These are phyloP conservation scores for Holothuria glaberrima DNA, from an alignment of 35 echinoderm and acorn worm genomes.

Conservation along the genomic window DNA sequence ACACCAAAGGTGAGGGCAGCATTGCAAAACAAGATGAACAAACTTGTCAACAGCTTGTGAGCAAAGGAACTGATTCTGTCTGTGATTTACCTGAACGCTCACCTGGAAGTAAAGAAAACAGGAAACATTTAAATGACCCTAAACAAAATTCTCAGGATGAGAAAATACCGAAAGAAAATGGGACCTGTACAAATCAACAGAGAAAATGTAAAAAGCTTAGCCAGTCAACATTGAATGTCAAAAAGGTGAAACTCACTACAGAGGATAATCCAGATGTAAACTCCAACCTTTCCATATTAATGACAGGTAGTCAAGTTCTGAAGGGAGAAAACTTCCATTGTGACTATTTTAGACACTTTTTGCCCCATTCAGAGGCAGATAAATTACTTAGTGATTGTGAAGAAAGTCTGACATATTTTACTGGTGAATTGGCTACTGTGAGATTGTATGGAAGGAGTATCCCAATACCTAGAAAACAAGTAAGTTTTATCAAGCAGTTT, in stretches of 20 bases:
- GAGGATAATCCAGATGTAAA: background rate
- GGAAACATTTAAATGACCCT: too few relatives aligned
- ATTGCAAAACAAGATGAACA: too few relatives aligned
- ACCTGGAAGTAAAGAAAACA: too few relatives aligned
- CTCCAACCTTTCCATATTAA: background rate
- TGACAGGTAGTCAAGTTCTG: background rate
- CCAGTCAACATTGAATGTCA: background rate
- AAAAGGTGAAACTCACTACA: background rate
- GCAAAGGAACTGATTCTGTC: too few relatives aligned
- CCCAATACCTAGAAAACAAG: conserved; percentile 90
- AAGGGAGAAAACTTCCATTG: conserved; percentile 74
- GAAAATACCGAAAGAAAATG: background rate
- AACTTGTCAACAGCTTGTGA: too few relatives aligned
- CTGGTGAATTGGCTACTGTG: conserved; percentile 69
- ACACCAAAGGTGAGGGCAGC: too few relatives aligned
- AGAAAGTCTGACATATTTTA: conserved; percentile 67
- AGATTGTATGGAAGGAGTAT: conserved; percentile 78
- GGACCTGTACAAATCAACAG: background rate
- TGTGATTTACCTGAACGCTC: too few relatives aligned
- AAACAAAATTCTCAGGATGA: background rate
- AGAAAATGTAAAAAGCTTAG: background rate
- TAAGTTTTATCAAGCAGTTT: background rate
- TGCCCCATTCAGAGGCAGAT: conserved; percentile 59
- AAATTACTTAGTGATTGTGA: conserved; percentile 67
- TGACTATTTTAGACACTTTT: conserved; percentile 73